Percentiles rank a stretch among this genome's conserved stretches.
Evolutionary conservation across 2,797 vertebrate species (phyloP).

Genomic region (Streptopelia turtur): DNA sequence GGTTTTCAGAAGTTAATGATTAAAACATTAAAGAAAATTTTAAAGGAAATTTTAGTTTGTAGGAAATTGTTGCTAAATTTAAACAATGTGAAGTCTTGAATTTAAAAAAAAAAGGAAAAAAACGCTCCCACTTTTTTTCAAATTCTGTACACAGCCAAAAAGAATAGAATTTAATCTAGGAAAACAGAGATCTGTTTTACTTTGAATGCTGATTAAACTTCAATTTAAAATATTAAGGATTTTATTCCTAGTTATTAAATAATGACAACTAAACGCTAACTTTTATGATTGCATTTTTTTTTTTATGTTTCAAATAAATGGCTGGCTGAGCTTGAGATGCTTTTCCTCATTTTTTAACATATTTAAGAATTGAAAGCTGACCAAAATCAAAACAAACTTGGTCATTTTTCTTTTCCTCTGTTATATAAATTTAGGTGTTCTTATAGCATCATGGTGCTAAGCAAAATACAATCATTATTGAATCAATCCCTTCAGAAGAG

Average conservation of each 20-base stretch:
- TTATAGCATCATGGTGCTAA: neutral
- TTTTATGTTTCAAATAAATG: neutral
- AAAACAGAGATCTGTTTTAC: neutral
- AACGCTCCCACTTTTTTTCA: neutral
- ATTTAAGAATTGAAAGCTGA: neutral
- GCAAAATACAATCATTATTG: neutral
- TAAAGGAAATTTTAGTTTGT: neutral
- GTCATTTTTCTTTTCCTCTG: neutral
- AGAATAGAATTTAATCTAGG: neutral
- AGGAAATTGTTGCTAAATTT: neutral
- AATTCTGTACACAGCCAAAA: neutral
- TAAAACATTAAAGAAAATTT: neutral
- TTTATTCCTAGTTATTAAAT: neutral
- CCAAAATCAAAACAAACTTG: neutral
- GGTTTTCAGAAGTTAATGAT: neutral
- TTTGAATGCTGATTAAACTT: neutral
- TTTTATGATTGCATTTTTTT: neutral
- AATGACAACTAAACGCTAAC: neutral
- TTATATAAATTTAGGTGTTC: neutral
- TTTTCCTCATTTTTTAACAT: neutral
- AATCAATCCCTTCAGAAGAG: neutral
- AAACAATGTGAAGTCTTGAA: neutral
- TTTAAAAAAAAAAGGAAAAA: neutral
- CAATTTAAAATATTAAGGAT: neutral
- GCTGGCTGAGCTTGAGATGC: neutral